phyloP scores from a whole-genome alignment of 2,113 vertebrate species.

The Ictidomys tridecemlineatus region DNA sequence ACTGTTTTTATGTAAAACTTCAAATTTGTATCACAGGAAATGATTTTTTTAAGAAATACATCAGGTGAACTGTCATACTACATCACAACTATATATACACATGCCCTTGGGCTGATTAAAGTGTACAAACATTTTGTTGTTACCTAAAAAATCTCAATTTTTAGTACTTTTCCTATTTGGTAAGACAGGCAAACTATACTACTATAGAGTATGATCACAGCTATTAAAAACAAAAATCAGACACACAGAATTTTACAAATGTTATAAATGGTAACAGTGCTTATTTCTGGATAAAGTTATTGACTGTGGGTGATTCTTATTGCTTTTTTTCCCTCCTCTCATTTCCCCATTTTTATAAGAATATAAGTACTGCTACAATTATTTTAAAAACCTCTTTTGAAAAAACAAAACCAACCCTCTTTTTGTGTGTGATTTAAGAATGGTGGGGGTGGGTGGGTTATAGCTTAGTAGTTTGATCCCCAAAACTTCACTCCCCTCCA shows the following conservation, averaged over 20 bases:
- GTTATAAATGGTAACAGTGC: conserved; percentile 36
- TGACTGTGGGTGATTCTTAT: background rate
- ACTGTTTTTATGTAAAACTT: background rate
- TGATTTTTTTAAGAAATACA: background rate
- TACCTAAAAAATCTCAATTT: conserved; percentile 47
- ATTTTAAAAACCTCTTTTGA: background rate
- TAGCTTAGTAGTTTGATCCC: background rate
- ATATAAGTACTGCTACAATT: background rate
- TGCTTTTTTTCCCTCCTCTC: background rate
- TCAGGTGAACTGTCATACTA: background rate
- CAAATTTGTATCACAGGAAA: conserved; percentile 26
- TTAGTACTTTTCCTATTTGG: background rate
- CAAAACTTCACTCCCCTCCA: too few relatives aligned
- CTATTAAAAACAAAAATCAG: conserved; percentile 33
- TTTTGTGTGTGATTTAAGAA: conserved; percentile 42
- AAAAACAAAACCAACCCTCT: background rate
- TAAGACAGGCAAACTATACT: background rate
- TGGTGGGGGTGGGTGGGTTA: background rate
- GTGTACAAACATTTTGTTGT: background rate
- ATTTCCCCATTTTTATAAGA: conserved; percentile 39
- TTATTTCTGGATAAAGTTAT: background rate
- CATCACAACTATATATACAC: background rate
- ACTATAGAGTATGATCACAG: background rate
- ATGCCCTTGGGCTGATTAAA: background rate
- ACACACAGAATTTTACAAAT: background rate